Conservation (phyloP, 2,888 invertebrate genomes). For the Iselma pallidipennis region DNA sequence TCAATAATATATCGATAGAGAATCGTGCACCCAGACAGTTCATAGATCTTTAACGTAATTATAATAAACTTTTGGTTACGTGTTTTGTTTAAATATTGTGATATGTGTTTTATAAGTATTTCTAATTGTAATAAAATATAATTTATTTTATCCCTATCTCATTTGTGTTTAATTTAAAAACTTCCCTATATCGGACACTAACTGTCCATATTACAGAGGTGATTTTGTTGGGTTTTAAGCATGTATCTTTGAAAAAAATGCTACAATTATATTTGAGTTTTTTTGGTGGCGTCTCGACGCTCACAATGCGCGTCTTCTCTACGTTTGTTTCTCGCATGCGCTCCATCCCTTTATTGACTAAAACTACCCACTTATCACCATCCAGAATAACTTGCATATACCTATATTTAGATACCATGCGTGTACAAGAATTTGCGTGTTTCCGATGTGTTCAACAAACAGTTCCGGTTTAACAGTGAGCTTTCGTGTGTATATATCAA, state of each 20-base stretch:
- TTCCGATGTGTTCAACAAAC: conserved; percentile 10
- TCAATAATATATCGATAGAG: too few species aligned
- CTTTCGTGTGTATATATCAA: conserved; percentile 1
- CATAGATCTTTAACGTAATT: conserved; percentile 6
- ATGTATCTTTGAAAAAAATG: too few species aligned
- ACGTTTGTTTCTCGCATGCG: neutral
- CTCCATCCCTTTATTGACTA: neutral
- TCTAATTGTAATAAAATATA: conserved; percentile 4
- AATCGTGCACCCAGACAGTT: too few species aligned
- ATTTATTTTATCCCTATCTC: neutral
- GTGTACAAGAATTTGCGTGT: conserved; percentile 28
- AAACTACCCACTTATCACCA: neutral
- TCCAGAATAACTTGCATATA: too few species aligned
- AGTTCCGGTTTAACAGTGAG: conserved; percentile 9
- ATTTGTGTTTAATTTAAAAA: neutral
- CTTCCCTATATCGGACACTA: too few species aligned
- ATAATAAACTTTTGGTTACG: neutral
- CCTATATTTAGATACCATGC: conserved; percentile 17
- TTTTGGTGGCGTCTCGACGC: neutral
- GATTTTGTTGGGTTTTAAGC: too few species aligned
- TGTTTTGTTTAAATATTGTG: conserved; percentile 15
- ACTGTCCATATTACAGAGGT: too few species aligned
- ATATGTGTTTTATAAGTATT: conserved; percentile 15
- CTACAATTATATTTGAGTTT: neutral
- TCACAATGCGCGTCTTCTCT: neutral